These are phyloP conservation scores for Chrosomus eos DNA, from an alignment of 2,797 vertebrate species.

Conservation along the genomic window DNA sequence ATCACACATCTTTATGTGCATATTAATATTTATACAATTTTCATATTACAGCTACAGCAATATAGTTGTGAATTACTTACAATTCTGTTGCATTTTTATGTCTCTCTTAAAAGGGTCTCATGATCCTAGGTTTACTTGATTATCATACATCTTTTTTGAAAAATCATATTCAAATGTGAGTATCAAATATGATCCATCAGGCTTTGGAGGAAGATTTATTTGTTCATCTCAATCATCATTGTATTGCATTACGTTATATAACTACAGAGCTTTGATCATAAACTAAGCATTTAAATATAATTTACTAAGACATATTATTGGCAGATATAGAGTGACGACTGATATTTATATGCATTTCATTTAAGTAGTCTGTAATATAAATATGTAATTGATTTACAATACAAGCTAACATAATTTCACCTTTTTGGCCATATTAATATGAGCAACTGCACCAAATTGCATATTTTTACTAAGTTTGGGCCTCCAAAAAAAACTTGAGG, in stretches of 20 bases:
- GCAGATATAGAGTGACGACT: background rate
- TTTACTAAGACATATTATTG: background rate
- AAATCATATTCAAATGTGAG: background rate
- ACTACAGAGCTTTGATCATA: background rate
- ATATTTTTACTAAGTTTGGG: background rate
- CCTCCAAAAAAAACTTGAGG: background rate
- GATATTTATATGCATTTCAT: background rate
- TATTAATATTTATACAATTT: background rate
- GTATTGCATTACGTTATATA: background rate
- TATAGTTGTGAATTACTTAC: background rate
- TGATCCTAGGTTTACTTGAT: background rate
- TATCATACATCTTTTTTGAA: background rate
- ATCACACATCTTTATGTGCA: conserved; percentile 43
- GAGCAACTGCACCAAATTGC: background rate
- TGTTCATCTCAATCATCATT: background rate
- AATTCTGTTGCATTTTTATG: background rate
- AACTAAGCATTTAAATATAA: background rate
- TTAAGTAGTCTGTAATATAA: background rate
- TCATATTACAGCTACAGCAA: background rate
- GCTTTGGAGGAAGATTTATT: background rate
- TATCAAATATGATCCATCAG: background rate
- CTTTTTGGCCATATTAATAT: background rate
- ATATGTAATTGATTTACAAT: background rate
- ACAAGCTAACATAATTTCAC: background rate
- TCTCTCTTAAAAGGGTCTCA: background rate